Evolutionary conservation across 1,140 invertebrate species (phyloP).

Genomic region (Solenopsis fugax): DNA sequence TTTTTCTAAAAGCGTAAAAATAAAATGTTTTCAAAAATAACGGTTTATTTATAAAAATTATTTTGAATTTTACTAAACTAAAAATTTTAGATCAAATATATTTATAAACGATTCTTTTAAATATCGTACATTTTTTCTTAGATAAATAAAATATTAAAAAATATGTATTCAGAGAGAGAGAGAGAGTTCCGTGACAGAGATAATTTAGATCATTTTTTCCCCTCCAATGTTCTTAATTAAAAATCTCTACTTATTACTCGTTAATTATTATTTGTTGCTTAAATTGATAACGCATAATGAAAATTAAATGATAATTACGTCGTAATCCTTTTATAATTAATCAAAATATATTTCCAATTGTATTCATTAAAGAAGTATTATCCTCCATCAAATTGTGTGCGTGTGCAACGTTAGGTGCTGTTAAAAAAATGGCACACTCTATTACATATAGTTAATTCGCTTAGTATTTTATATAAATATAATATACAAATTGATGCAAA

Average conservation of each 20-base stretch:
- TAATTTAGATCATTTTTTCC: not conserved
- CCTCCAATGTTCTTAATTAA: not conserved
- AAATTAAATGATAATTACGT: not conserved
- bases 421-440: no score
- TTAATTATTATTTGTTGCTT: not conserved
- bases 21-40: not conserved
- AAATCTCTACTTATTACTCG: not conserved
- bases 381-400: no score
- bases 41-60: not conserved
- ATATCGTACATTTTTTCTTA: not conserved
- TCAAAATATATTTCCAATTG: not conserved
- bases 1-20: not conserved
- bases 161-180: not conserved
- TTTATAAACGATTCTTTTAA: not conserved
- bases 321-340: not conserved
- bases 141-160: not conserved
- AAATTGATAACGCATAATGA: not conserved
- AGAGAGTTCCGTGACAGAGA: not conserved
- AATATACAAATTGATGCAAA: no score
- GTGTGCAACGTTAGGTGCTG: no score
- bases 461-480: no score
- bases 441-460: no score
- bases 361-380: not conserved
- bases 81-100: not conserved
- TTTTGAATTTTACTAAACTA: constrained; percentile 3